phyloP scores from a whole-genome alignment of 2,113 vertebrate species.

The Mastomys natalensis region DNA sequence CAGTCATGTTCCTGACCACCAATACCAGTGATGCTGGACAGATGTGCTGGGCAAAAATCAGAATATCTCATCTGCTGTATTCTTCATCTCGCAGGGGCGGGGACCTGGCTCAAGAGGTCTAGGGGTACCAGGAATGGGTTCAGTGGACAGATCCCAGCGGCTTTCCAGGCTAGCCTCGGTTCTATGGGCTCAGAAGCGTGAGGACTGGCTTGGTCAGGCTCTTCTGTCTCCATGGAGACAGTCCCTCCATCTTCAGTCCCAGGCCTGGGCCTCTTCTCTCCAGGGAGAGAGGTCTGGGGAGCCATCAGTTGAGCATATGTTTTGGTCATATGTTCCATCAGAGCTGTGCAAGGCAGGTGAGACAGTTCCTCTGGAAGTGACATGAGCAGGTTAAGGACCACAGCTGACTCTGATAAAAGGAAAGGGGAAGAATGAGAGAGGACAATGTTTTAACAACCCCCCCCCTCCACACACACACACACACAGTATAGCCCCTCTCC shows the following conservation, averaged over 20 bases:
- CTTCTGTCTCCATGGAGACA: not conserved
- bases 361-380: constrained; percentile 79
- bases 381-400: constrained; percentile 81
- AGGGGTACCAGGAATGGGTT: constrained; percentile 84
- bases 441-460: not conserved
- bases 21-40: not conserved
- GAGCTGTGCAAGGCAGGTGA: constrained; percentile 62
- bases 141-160: constrained; percentile 80
- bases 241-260: not conserved
- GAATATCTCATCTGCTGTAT: not conserved
- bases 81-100: constrained; percentile 77
- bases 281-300: not conserved
- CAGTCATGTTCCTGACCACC: not conserved
- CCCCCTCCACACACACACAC: not conserved
- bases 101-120: constrained; percentile 69
- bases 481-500: no score
- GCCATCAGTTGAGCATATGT: constrained; percentile 57
- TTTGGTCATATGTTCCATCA: constrained; percentile 65
- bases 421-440: not conserved
- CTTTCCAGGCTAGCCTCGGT: constrained; percentile 58
- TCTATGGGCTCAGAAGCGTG: not conserved
- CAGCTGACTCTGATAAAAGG: constrained; percentile 77
- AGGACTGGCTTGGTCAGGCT: not conserved
- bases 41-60: not conserved
- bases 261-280: not conserved